phyloP scores from a whole-genome alignment of 2,113 vertebrate genomes.

The Hippoglossus stenolepis region DNA sequence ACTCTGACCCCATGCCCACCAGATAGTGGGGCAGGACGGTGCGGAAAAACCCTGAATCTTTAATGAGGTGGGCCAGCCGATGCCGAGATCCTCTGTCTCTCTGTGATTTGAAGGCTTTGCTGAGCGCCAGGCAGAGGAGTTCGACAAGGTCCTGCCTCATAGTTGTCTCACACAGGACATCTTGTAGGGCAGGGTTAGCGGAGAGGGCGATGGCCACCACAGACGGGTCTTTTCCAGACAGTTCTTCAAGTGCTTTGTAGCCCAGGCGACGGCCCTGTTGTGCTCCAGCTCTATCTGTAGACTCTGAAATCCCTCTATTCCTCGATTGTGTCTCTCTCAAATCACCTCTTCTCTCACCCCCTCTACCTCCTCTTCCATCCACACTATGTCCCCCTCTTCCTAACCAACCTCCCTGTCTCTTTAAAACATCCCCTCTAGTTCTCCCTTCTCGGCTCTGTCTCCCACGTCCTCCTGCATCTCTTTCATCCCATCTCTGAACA shows the following conservation, averaged over 20 bases:
- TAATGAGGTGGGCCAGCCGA: constrained; percentile 85
- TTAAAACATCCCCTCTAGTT: constrained; percentile 32
- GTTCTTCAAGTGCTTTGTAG: constrained; percentile 84
- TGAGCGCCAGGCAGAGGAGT: constrained; percentile 87
- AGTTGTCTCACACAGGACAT: constrained; percentile 76
- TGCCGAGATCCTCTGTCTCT: constrained; percentile 84
- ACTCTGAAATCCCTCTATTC: constrained; percentile 41
- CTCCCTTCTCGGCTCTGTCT: constrained; percentile 9
- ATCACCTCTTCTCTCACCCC: constrained; percentile 55
- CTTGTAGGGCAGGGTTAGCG: constrained; percentile 76
- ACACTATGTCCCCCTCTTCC: constrained; percentile 21
- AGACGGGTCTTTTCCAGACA: constrained; percentile 86
- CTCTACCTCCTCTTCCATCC: constrained; percentile 55
- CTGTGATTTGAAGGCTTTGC: constrained; percentile 85
- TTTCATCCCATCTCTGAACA: not conserved
- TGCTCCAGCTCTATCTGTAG: constrained; percentile 53
- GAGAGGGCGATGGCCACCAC: constrained; percentile 88
- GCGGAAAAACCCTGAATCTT: constrained; percentile 88
- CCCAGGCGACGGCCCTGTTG: constrained; percentile 77
- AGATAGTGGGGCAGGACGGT: constrained; percentile 85
- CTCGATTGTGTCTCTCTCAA: constrained; percentile 37
- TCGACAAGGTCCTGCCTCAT: constrained; percentile 85
- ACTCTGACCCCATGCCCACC: constrained; percentile 84
- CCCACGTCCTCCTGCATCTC: not conserved
- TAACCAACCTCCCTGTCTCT: constrained; percentile 29